Conservation (phyloP, 2,888 invertebrate species). For the Tetramorium bicarinatum region DNA sequence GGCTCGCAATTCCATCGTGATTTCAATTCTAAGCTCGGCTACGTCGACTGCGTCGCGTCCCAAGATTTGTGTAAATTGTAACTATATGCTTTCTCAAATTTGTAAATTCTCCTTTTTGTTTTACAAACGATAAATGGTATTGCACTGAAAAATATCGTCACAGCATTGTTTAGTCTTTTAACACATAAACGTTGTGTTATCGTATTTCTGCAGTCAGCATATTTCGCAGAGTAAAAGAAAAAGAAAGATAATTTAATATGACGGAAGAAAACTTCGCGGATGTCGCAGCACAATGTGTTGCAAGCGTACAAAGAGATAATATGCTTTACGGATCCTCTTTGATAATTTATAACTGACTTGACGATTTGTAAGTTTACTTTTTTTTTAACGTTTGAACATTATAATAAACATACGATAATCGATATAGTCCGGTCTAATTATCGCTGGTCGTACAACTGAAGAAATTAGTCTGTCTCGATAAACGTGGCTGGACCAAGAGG, state of each 20-base stretch:
- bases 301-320: background rate
- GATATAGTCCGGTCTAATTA: background rate
- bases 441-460: background rate
- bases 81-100: background rate
- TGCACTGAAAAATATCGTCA: background rate
- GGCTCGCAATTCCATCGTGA: background rate
- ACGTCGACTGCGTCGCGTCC: background rate
- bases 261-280: background rate
- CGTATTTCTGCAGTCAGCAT: too few species aligned
- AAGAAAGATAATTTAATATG: background rate
- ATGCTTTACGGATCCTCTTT: background rate
- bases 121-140: background rate
- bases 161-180: background rate
- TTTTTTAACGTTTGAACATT: background rate
- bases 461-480: conserved; percentile 9
- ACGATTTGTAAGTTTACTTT: background rate
- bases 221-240: background rate
- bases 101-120: background rate
- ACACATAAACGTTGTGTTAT: background rate
- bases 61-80: background rate
- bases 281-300: background rate
- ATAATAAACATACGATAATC: conserved; percentile 3
- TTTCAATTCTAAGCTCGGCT: conserved; percentile 16
- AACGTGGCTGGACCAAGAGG: background rate
- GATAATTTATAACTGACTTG: background rate